These are phyloP conservation scores for Hydra vulgaris DNA, from an alignment of 30 jellyfish, hydroid and myxozoan genomes.

Conservation along the genomic window DNA sequence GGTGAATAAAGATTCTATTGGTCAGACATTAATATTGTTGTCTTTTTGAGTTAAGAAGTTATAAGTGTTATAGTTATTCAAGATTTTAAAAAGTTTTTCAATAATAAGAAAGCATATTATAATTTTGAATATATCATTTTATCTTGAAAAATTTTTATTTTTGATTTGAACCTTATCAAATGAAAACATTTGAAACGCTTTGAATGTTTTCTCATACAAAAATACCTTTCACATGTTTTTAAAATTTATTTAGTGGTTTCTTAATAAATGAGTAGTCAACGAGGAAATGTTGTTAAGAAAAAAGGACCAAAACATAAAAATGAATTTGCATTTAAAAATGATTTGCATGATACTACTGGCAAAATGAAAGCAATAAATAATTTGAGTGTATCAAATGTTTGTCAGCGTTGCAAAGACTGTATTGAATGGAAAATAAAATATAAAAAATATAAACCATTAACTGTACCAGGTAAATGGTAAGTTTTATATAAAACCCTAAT, in stretches of 20 bases:
- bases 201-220: background rate
- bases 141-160: too few species aligned
- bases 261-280: constrained; percentile 30
- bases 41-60: too few species aligned
- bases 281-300: constrained; percentile 49
- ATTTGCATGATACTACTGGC: constrained; percentile 52
- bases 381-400: constrained; percentile 59
- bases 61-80: too few species aligned
- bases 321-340: constrained; percentile 52
- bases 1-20: too few species aligned
- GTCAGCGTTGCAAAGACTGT: constrained; percentile 70
- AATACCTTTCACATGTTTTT: background rate
- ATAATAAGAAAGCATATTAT: too few species aligned
- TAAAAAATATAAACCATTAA: constrained; percentile 69
- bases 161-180: too few species aligned
- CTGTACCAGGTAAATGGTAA: constrained; percentile 85
- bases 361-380: constrained; percentile 45
- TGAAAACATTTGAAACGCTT: background rate
- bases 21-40: too few species aligned
- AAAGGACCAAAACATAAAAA: constrained; percentile 51
- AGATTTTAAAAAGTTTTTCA: too few species aligned
- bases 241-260: background rate
- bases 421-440: constrained; percentile 90
- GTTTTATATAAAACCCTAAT: background rate
- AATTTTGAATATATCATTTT: too few species aligned